phyloP scores from a whole-genome alignment of 2,113 vertebrate genomes.

The Prinia subflava region DNA sequence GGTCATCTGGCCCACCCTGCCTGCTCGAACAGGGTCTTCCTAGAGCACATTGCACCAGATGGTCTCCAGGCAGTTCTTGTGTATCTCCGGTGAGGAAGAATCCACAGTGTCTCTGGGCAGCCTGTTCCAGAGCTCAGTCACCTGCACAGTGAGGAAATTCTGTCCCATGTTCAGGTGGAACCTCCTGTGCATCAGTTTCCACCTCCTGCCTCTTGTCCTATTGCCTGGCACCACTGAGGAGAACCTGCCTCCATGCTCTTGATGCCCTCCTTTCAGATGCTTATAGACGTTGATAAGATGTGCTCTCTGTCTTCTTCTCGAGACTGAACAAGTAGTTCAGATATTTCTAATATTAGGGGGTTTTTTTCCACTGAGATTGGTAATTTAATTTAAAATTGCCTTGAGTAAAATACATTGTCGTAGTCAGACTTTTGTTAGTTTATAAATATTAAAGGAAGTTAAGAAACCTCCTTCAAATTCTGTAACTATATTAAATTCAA shows the following conservation, averaged over 20 bases:
- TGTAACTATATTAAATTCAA: neutral
- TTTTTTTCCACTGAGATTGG: neutral
- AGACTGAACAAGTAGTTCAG: neutral
- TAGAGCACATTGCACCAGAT: neutral
- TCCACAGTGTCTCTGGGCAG: neutral
- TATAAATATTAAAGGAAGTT: neutral
- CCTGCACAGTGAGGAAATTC: neutral
- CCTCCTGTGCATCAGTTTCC: neutral
- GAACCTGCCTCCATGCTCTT: neutral
- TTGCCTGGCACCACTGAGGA: neutral
- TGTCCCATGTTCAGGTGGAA: neutral
- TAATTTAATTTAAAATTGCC: neutral
- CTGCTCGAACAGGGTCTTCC: neutral
- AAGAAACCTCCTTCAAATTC: neutral
- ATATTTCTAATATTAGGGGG: neutral
- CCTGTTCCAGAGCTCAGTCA: neutral
- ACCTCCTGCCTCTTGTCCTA: neutral
- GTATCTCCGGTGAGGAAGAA: neutral
- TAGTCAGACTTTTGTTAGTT: neutral
- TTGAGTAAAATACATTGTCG: neutral
- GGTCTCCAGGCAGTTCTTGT: neutral
- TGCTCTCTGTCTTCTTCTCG: neutral
- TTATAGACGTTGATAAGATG: neutral
- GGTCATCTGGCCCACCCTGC: neutral
- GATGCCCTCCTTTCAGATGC: neutral